A percentile compares a stretch with the other conserved stretches of the same genome.
Evolutionary conservation across 2,888 invertebrate species (phyloP).

Genomic region (Amblyteles armatorius): DNA sequence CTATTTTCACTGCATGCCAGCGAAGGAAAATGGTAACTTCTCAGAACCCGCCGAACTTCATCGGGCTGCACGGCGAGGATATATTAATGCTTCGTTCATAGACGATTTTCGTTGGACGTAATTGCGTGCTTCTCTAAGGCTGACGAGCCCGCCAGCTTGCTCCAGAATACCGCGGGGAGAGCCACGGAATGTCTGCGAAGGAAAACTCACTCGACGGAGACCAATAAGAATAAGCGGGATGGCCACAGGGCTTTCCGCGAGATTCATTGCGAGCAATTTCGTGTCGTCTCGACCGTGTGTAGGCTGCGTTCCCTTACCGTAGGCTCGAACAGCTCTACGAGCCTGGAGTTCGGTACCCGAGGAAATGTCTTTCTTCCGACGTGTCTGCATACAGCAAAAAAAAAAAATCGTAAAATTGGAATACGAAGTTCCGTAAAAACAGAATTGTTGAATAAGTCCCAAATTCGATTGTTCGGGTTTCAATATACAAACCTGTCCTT

Average conservation of each 20-base stretch:
- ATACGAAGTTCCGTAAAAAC: no score
- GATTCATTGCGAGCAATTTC: slow-evolving; percentile 68
- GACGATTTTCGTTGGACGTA: slow-evolving; percentile 57
- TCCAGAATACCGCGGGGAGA: slow-evolving; percentile 8
- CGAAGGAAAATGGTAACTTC: slow-evolving; percentile 12
- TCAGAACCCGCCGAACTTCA: slow-evolving; percentile 28
- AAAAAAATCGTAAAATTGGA: no score
- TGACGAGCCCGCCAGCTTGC: slow-evolving; percentile 22
- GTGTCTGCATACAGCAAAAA: neutral
- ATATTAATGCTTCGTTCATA: slow-evolving; percentile 60
- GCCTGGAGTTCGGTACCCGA: slow-evolving; percentile 30
- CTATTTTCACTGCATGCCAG: slow-evolving; percentile 39
- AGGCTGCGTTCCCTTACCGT: slow-evolving; percentile 45
- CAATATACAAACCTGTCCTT: no score
- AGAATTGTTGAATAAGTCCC: no score
- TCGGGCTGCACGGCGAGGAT: slow-evolving; percentile 28
- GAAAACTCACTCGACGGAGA: slow-evolving; percentile 40
- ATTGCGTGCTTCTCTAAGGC: slow-evolving; percentile 54
- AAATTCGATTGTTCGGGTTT: no score
- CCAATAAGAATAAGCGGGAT: slow-evolving; percentile 55
- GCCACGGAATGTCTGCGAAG: slow-evolving; percentile 25
- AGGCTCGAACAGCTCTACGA: slow-evolving; percentile 58
- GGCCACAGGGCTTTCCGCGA: slow-evolving; percentile 39
- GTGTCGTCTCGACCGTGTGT: slow-evolving; percentile 45
- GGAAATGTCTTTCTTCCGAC: slow-evolving; percentile 31